These are phyloP conservation scores for Pedionomus torquatus DNA, from an alignment of 2,113 vertebrate genomes.

Conservation along the genomic window DNA sequence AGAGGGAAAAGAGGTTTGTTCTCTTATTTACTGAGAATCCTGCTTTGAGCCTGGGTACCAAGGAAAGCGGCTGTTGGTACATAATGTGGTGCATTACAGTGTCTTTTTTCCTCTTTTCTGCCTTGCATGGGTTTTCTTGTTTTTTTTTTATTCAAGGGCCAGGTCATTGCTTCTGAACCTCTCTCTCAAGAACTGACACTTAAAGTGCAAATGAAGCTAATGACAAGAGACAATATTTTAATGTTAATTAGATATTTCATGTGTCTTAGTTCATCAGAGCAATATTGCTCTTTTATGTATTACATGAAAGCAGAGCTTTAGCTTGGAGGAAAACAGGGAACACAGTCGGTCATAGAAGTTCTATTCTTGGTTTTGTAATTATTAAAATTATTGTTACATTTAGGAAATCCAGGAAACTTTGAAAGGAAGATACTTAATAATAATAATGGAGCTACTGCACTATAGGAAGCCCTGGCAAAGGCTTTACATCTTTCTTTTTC, in stretches of 20 bases:
- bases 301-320: constrained; percentile 76
- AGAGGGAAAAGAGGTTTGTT: neutral
- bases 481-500: neutral
- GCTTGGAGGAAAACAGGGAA: constrained; percentile 77
- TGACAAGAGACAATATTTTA: constrained; percentile 78
- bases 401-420: constrained; percentile 64
- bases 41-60: neutral
- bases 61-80: neutral
- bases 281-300: constrained; percentile 78
- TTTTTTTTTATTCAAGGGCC: neutral
- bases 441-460: neutral
- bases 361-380: constrained; percentile 65
- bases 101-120: neutral
- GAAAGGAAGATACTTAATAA: constrained; percentile 60
- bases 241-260: constrained; percentile 80
- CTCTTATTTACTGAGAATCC: neutral
- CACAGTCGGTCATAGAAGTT: constrained; percentile 46
- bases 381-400: constrained; percentile 76
- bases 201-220: constrained; percentile 74
- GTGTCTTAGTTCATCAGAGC: constrained; percentile 78
- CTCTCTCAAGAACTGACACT: constrained; percentile 67
- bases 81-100: neutral
- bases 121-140: neutral
- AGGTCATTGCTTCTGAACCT: constrained; percentile 66
- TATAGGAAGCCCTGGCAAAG: constrained; percentile 36